Evolutionary conservation across 2,113 vertebrate genomes (phyloP).

Genomic region (Scalopus aquaticus): DNA sequence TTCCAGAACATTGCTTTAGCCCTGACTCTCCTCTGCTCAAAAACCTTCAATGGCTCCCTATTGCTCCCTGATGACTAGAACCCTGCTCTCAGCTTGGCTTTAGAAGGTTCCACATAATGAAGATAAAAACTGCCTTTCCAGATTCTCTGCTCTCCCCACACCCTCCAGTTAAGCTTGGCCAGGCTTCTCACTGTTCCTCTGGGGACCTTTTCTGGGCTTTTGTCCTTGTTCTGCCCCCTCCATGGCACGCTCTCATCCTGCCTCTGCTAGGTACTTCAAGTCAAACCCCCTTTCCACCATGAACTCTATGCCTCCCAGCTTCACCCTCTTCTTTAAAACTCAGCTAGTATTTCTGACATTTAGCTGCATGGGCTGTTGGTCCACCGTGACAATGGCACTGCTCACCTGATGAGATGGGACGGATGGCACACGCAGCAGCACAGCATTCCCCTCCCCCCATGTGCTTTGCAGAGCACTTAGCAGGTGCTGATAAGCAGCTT

Average conservation of each 20-base stretch:
- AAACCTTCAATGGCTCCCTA: not conserved
- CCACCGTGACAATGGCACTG: accelerated
- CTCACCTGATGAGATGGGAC: not conserved
- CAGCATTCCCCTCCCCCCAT: not conserved
- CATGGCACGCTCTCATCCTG: not conserved
- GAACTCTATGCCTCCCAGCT: not conserved
- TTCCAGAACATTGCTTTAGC: not conserved
- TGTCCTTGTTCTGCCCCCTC: not conserved
- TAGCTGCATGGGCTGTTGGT: not conserved
- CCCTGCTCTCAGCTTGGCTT: not conserved
- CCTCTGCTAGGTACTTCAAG: not conserved
- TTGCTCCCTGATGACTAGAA: not conserved
- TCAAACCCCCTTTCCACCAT: not conserved
- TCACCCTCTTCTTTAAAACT: not conserved
- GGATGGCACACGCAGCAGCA: too few relatives aligned
- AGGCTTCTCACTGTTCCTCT: not conserved
- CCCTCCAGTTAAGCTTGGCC: too few relatives aligned
- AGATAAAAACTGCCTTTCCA: not conserved
- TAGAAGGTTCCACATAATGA: not conserved
- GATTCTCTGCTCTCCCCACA: not conserved
- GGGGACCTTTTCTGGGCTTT: too few relatives aligned
- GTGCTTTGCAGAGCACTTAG: not conserved
- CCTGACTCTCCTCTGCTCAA: not conserved
- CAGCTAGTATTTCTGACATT: not conserved
- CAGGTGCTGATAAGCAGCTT: not conserved